Evolutionary conservation across 2,113 vertebrate genomes (phyloP).

Genomic region (Barnardius zonarius): DNA sequence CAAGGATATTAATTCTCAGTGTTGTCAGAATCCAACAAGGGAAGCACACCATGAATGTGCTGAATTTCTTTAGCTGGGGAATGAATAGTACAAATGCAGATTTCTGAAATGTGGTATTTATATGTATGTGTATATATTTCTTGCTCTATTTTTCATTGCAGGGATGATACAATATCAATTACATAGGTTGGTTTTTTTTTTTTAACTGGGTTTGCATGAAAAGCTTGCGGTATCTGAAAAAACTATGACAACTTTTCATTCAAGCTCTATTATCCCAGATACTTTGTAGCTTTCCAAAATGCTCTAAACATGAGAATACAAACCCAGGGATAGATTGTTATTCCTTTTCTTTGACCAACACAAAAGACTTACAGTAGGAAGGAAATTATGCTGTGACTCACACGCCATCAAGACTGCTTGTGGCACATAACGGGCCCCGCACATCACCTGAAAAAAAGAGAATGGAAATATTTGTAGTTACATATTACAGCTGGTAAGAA

Average conservation of each 20-base stretch:
- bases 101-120: background rate
- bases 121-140: background rate
- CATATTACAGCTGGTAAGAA: rapidly evolving
- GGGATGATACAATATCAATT: background rate
- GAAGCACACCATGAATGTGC: background rate
- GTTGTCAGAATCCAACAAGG: background rate
- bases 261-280: background rate
- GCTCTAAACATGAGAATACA: background rate
- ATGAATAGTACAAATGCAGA: background rate
- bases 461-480: background rate
- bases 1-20: background rate
- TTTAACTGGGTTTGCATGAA: background rate
- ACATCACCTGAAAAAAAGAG: background rate
- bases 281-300: background rate
- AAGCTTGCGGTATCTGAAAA: background rate
- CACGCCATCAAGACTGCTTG: background rate
- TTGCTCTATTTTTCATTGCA: background rate
- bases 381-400: conserved; percentile 4
- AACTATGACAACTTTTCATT: background rate
- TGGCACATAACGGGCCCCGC: background rate
- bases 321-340: background rate
- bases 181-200: background rate
- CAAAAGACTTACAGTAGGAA: background rate
- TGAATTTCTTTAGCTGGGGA: background rate
- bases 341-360: background rate